Evolutionary conservation across 2,113 vertebrate species (phyloP).

Genomic region (Chionis minor): DNA sequence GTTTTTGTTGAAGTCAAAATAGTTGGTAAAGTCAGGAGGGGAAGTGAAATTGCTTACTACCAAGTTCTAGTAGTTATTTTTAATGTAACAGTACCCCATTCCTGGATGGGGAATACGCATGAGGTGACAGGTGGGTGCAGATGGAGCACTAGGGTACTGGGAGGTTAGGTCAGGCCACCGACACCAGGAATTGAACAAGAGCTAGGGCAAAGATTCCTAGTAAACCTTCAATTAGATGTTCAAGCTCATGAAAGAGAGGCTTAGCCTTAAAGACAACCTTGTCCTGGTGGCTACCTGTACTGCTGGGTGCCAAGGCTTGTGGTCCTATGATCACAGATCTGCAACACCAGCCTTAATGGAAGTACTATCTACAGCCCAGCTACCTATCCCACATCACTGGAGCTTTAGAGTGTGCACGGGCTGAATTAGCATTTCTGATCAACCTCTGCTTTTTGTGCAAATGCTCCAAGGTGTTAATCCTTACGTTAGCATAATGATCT

Average conservation of each 20-base stretch:
- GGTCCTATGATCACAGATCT: not conserved
- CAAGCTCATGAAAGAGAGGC: constrained; percentile 13
- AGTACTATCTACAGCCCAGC: not conserved
- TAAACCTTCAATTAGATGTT: constrained; percentile 33
- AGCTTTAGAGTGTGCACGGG: not conserved
- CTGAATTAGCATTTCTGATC: constrained; percentile 16
- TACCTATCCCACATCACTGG: not conserved
- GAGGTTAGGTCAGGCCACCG: constrained; percentile 7
- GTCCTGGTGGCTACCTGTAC: not conserved
- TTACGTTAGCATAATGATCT: not conserved
- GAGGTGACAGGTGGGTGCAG: constrained; percentile 11
- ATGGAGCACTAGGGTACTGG: not conserved
- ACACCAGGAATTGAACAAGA: not conserved
- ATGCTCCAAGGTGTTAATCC: not conserved
- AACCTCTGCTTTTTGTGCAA: not conserved
- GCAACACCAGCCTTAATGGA: not conserved
- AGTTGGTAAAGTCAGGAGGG: not conserved
- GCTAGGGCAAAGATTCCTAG: not conserved
- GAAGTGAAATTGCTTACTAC: not conserved
- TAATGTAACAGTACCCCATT: not conserved
- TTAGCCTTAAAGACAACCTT: constrained; percentile 23
- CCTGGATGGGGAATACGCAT: not conserved
- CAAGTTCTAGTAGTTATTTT: constrained; percentile 11
- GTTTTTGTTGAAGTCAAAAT: not conserved
- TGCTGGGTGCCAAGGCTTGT: not conserved